Conservation (phyloP, 1,140 invertebrate genomes). For the Pseudoatta argentina region DNA sequence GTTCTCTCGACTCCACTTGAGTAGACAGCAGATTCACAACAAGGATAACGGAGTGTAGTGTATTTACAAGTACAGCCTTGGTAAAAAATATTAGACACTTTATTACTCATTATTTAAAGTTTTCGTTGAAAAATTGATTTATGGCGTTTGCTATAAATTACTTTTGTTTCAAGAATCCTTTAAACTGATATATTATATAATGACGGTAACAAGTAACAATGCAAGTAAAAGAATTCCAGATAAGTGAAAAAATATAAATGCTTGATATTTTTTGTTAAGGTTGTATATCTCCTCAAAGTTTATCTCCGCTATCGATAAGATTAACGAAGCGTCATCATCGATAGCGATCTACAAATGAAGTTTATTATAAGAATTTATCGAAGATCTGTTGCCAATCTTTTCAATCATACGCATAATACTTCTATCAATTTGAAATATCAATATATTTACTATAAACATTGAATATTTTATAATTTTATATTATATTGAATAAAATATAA, state of each 20-base stretch:
- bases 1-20: conserved; percentile 24
- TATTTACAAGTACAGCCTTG: conserved; percentile 2
- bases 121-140: no score
- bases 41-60: conserved; percentile 23
- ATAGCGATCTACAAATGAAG: not conserved
- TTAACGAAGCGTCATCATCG: conserved; percentile 22
- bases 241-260: no score
- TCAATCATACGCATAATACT: not conserved
- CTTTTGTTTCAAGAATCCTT: no score
- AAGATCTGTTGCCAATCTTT: not conserved
- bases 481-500: not conserved
- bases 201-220: no score
- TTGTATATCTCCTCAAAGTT: not conserved
- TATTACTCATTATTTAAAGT: no score
- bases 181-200: no score
- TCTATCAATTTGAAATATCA: not conserved
- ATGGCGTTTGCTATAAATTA: no score
- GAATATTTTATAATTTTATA: not conserved
- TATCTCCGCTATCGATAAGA: not conserved
- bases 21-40: conserved; percentile 18
- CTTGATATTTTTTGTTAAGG: no score
- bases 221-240: no score
- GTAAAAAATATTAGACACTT: no score
- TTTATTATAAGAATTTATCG: not conserved
- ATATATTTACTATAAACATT: not conserved